phyloP scores from a whole-genome alignment of 2,888 invertebrate genomes.

The Lasiommata megera region DNA sequence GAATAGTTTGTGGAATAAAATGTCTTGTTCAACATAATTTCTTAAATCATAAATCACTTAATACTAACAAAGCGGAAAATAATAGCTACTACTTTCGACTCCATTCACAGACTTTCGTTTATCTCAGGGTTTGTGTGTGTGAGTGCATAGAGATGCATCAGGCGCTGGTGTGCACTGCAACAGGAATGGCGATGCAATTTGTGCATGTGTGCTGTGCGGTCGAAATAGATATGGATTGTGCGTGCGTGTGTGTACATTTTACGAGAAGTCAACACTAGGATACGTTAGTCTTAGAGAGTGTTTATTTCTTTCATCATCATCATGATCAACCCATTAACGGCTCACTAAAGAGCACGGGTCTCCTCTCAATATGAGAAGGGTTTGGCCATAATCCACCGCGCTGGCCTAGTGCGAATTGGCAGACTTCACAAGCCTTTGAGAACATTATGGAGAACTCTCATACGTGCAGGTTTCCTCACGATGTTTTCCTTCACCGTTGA shows the following conservation, averaged over 20 bases:
- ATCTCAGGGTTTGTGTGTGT: constrained; percentile 23
- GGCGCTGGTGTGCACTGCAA: constrained; percentile 20
- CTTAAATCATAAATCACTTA: neutral
- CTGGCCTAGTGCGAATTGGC: too few relatives aligned
- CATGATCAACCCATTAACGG: too few relatives aligned
- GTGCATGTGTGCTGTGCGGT: constrained; percentile 4
- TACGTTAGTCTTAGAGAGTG: constrained; percentile 3
- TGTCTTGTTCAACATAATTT: too few relatives aligned
- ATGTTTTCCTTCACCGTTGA: too few relatives aligned
- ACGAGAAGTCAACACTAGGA: constrained; percentile 1
- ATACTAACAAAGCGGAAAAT: constrained; percentile 18
- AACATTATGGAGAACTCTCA: too few relatives aligned
- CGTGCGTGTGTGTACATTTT: neutral
- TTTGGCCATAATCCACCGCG: too few relatives aligned
- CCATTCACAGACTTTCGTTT: constrained; percentile 53
- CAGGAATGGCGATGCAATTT: neutral
- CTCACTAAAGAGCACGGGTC: too few relatives aligned
- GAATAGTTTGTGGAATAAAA: too few relatives aligned
- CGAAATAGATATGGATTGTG: neutral
- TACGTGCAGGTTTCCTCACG: too few relatives aligned
- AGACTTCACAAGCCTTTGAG: too few relatives aligned
- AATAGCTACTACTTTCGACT: constrained; percentile 26
- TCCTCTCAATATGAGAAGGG: too few relatives aligned
- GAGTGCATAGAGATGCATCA: constrained; percentile 11
- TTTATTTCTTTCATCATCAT: too few relatives aligned